phyloP scores from a whole-genome alignment of 2,797 vertebrate species.

The Coluber constrictor region DNA sequence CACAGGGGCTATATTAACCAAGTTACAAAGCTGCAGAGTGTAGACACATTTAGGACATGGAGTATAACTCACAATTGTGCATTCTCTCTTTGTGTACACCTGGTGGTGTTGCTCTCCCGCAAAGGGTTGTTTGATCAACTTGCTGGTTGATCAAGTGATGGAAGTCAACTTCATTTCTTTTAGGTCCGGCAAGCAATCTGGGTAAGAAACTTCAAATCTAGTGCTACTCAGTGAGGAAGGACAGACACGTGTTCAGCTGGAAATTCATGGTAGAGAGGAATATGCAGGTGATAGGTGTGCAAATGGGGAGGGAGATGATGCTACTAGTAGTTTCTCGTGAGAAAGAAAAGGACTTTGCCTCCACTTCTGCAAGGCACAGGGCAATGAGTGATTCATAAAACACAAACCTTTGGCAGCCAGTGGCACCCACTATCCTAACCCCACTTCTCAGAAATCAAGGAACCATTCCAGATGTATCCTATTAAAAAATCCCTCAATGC shows the following conservation, averaged over 20 bases:
- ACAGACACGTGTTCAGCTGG: neutral
- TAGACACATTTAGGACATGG: neutral
- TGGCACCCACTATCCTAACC: neutral
- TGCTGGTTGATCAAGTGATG: neutral
- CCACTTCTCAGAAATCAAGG: slow-evolving; percentile 28
- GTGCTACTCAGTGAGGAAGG: neutral
- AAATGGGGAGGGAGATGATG: too few relatives aligned
- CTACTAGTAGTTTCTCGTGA: neutral
- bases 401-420: slow-evolving; percentile 8
- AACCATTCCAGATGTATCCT: slow-evolving; percentile 11
- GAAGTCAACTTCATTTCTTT: neutral
- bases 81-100: too few relatives aligned
- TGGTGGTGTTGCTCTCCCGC: too few relatives aligned
- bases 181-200: neutral
- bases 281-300: neutral
- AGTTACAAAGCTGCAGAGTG: slow-evolving; percentile 26
- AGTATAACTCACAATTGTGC: neutral
- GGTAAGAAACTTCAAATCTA: neutral
- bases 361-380: neutral
- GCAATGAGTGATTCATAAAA: neutral
- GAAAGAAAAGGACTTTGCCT: too few relatives aligned
- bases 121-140: neutral
- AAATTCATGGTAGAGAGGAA: neutral
- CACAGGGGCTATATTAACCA: neutral
- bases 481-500: slow-evolving; percentile 27